Evolutionary conservation across 2,888 invertebrate species (phyloP).

Genomic region (Apodemia zela): DNA sequence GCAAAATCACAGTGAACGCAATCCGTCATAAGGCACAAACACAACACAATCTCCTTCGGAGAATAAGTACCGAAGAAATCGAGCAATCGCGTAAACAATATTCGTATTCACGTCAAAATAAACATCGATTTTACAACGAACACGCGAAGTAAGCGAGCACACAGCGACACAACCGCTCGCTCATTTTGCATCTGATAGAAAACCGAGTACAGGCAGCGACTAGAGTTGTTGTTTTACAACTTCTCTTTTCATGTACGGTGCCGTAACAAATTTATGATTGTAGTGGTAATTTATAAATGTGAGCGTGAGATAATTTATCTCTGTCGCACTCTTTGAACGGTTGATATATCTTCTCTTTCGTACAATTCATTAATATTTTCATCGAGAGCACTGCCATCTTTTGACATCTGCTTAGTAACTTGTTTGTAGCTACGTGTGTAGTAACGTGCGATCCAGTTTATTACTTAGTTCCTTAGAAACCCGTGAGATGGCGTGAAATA

Average conservation of each 20-base stretch:
- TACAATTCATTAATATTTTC: constrained; percentile 47
- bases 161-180: constrained; percentile 73
- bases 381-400: constrained; percentile 49
- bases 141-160: constrained; percentile 74
- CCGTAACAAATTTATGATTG: constrained; percentile 53
- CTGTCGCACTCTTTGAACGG: constrained; percentile 33
- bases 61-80: constrained; percentile 69
- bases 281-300: constrained; percentile 45
- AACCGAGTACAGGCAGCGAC: constrained; percentile 53
- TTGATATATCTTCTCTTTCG: constrained; percentile 43
- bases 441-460: not conserved
- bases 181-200: constrained; percentile 81
- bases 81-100: constrained; percentile 73
- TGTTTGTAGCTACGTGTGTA: not conserved
- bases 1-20: constrained; percentile 76
- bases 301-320: constrained; percentile 36
- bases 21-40: constrained; percentile 75
- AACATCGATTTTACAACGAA: constrained; percentile 76
- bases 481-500: constrained; percentile 22
- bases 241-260: constrained; percentile 77
- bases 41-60: constrained; percentile 74
- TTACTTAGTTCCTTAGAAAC: not conserved
- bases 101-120: constrained; percentile 74
- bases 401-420: constrained; percentile 20
- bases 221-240: constrained; percentile 77